Percentiles rank a stretch among this genome's conserved stretches.
Evolutionary conservation across 2,888 invertebrate genomes (phyloP).

Genomic region (Tortricodes alternella): DNA sequence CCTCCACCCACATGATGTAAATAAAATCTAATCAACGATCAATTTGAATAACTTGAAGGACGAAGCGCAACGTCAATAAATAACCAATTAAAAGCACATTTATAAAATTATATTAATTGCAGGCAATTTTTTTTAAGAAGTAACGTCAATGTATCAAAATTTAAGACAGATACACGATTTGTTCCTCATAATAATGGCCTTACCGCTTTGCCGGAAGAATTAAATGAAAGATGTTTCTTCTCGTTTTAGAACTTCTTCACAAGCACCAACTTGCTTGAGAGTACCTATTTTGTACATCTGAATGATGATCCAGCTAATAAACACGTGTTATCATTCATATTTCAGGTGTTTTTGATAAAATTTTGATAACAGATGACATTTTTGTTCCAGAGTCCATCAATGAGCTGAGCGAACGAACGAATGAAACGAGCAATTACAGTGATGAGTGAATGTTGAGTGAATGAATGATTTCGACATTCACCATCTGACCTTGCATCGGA

Average conservation of each 20-base stretch:
- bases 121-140: not conserved
- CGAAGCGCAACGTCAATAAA: slow-evolving; percentile 11
- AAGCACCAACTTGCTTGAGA: slow-evolving; percentile 39
- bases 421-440: not conserved
- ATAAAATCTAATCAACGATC: slow-evolving; percentile 7
- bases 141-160: not conserved
- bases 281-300: slow-evolving; percentile 48
- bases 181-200: slow-evolving; percentile 35
- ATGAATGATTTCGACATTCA: not conserved
- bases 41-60: slow-evolving; percentile 23
- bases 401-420: not conserved
- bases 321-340: slow-evolving; percentile 71
- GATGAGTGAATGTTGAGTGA: not conserved
- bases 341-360: slow-evolving; percentile 66
- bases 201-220: slow-evolving; percentile 56
- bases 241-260: slow-evolving; percentile 36
- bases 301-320: slow-evolving; percentile 44
- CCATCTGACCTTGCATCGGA: too few relatives aligned
- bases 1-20: slow-evolving; percentile 15
- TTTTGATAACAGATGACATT: slow-evolving; percentile 50
- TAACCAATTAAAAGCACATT: slow-evolving; percentile 4
- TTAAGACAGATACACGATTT: slow-evolving; percentile 17
- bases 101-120: not conserved
- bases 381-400: slow-evolving; percentile 30
- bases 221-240: slow-evolving; percentile 36